These are phyloP conservation scores for Gorsachius goisagi DNA, from an alignment of 2,113 vertebrate genomes.

Conservation along the genomic window DNA sequence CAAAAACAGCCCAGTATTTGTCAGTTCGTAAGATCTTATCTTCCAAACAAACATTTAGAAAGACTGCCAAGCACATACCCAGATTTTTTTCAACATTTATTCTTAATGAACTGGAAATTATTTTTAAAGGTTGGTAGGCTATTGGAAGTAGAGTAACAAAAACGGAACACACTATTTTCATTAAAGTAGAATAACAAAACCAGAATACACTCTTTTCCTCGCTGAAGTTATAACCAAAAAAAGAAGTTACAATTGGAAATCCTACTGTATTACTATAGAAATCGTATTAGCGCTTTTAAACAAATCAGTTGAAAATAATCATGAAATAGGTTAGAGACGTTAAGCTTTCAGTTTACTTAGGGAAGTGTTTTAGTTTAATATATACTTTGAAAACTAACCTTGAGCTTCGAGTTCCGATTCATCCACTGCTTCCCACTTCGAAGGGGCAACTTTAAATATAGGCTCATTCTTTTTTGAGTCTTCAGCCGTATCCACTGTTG, in stretches of 20 bases:
- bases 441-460: conserved; percentile 95
- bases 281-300: neutral
- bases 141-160: neutral
- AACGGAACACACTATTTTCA: neutral
- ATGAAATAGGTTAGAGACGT: neutral
- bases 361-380: neutral
- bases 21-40: neutral
- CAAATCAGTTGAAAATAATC: neutral
- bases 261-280: neutral
- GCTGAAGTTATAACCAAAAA: neutral
- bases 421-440: conserved; percentile 98
- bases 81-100: neutral
- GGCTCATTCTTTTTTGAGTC: conserved; percentile 87
- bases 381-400: conserved; percentile 76
- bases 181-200: neutral
- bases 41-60: neutral
- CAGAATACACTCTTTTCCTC: neutral
- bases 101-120: neutral
- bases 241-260: neutral
- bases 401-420: conserved; percentile 90
- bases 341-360: neutral
- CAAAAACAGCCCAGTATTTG: neutral
- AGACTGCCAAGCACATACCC: neutral
- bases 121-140: neutral
- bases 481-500: conserved; percentile 77